phyloP scores from a whole-genome alignment of 2,113 vertebrate species.

The Ancistrus triradiatus region DNA sequence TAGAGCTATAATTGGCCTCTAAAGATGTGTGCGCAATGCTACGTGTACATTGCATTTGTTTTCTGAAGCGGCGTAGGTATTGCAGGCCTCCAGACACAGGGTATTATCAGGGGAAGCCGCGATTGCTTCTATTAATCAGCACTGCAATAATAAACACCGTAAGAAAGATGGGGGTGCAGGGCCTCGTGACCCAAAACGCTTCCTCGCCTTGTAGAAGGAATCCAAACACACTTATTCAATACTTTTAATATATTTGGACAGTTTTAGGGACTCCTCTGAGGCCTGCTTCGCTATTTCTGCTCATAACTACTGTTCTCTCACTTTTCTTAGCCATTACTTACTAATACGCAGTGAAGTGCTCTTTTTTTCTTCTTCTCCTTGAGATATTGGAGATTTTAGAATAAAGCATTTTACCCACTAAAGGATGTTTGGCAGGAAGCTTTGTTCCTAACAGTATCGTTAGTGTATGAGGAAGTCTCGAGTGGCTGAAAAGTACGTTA shows the following conservation, averaged over 20 bases:
- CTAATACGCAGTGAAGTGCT: constrained; percentile 2
- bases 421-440: no score
- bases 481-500: no score
- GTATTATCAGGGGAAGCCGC: constrained; percentile 61
- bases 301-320: constrained; percentile 22
- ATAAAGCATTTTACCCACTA: no score
- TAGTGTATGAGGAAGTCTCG: no score
- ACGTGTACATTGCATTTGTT: constrained; percentile 24
- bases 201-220: constrained; percentile 38
- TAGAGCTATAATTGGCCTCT: constrained; percentile 14
- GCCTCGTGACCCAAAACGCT: constrained; percentile 50
- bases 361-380: constrained; percentile 4
- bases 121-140: constrained; percentile 72
- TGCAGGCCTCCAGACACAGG: constrained; percentile 8
- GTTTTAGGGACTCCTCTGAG: constrained; percentile 40
- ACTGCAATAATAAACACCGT: constrained; percentile 69
- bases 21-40: background rate
- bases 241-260: constrained; percentile 48
- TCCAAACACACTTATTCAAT: constrained; percentile 58
- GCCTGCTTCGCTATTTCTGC: constrained; percentile 54
- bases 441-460: no score
- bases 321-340: constrained; percentile 54
- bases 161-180: constrained; percentile 59
- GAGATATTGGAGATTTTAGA: no score
- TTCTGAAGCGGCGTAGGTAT: background rate